Conservation (phyloP, 2,888 invertebrate genomes). For the Rhyacophila evoluta region DNA sequence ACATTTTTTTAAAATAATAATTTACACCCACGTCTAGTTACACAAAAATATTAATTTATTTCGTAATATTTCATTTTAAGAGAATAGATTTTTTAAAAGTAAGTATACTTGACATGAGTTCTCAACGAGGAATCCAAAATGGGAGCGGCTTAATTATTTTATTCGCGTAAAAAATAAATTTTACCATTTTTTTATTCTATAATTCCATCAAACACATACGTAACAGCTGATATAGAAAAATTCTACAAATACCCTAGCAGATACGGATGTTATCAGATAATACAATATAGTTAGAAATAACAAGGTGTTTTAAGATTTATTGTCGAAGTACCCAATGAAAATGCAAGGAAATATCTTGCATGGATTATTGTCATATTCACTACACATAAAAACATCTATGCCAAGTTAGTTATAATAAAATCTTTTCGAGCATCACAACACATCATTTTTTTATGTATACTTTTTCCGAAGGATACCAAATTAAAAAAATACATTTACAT, state of each 20-base stretch:
- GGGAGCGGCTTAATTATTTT: neutral
- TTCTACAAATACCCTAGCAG: neutral
- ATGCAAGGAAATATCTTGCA: neutral
- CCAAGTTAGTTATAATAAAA: neutral
- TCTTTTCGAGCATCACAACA: neutral
- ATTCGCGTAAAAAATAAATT: neutral
- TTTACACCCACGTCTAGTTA: neutral
- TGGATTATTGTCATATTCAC: neutral
- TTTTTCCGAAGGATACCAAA: conserved; percentile 28
- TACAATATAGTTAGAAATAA: too few relatives aligned
- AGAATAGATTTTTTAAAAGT: neutral
- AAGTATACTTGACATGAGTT: too few relatives aligned
- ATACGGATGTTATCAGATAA: neutral
- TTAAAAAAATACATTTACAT: conserved; percentile 45
- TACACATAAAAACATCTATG: conserved; percentile 10
- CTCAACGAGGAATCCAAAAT: too few relatives aligned
- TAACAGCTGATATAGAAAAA: neutral
- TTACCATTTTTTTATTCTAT: neutral
- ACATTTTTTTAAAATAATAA: neutral
- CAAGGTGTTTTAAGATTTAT: neutral
- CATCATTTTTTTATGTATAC: neutral
- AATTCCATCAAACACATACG: neutral
- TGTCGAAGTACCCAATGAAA: conserved; percentile 8
- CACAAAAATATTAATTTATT: neutral
- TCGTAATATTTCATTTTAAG: too few relatives aligned